Evolutionary conservation across 2,113 vertebrate genomes (phyloP), one percentile per base, ranked within the genome.

Genomic region (Globicephala melas): DNA sequence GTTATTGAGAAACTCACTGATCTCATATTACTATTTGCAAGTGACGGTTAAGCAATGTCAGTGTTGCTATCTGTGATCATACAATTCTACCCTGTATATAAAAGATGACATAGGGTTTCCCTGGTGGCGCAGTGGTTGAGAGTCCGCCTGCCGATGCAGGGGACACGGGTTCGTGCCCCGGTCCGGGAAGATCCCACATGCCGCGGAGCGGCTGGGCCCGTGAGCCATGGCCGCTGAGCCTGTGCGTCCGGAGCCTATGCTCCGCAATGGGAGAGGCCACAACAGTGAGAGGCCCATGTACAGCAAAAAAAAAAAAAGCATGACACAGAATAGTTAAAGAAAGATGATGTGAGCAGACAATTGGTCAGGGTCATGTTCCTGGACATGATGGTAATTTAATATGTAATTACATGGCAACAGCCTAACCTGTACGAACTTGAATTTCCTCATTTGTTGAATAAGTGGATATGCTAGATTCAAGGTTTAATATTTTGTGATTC

Each of bases 21-120:
- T 86, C 83, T 98, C 74, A 86, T 98, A 92, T 96, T 70, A 70
- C 89, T 97, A 97, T 83, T 84, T 92, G 62, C 0, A 2, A 95
- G 70, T 94, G 58, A 70, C 3, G 1, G 28, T 95, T 97, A 96
- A 97, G 93, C 26, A 60, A 36, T 96, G 90, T 93, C 82, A 55
- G 77, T 91, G 17, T 90, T 85, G 11, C 80, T 83, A 41, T 65
- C 55, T 62, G 21, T 65, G 36, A 77, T 65, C 33, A 6, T 33
- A 20, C 53, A 86, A 33, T 87, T 55, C 21, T 95, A 63, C 23
- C 1, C 12, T 76, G 14, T 31, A 8, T 21, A 18, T 25, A 36
- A 86, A 84, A 12, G 7, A 67, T 53, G 23, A 21, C 4, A 4
- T 6, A 31, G 21, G 47, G 47, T 50, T 50, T 50, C 47, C 47